Base-by-base conservation (phyloP, 2,888 invertebrate genomes). In the Hedychridium roseum region DNA sequence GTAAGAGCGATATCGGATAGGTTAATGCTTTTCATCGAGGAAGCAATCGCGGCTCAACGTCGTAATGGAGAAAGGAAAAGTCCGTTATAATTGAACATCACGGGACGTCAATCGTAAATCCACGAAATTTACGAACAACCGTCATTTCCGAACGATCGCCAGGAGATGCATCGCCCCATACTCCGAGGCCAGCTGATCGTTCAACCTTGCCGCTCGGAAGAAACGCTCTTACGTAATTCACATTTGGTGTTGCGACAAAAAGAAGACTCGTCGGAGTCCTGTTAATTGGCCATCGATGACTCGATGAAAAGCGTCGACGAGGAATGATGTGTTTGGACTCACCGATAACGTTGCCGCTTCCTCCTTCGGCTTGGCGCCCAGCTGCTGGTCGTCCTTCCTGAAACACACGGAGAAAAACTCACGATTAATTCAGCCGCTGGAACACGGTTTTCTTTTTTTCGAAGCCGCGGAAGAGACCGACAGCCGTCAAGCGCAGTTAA, bases 321-420 rank as follows among this genome's bases (percentile, higher is more conserved):
- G 45, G 55, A 48, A 54, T 50, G 49, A 53, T 35, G 56, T 52
- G 31, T 14, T 31, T 48, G 20, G 35, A 61, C 69, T 70, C 46
- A 70, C 69, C 65, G 65, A 66, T 63, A 64, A 66, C 43, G 45
- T 44, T 47, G 50, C 37, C 36, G 40, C 43, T 49, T 26, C 51
- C 37, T 36, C 23, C 21, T 31, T 27, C 40, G 12, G 17, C 37
- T 26, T 28, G 41, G 21, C 31, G 35, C 38, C 44, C 37, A 41
- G 40, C 16, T 23, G 34, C 50, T 32, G 28, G 30, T 44, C 14
- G 47, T 55, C 37, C 17, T 11, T 34, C 15, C 54, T 64, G 52
- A 40, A 60, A 61, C 32, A 6, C 23, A 23, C 2, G 6, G 11
- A 36, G 43, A 46, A 18, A 27, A 9, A 32, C 2, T 16, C n/a